Percentiles rank a stretch among this genome's conserved stretches.
These are phyloP conservation scores for Drosophila melanogaster DNA, from an alignment of 1,140 invertebrate species.

Conservation along the genomic window Release_6_plus_ISO1_MT NT_037436.4:11832001-11832500, in stretches of 20 bases:
- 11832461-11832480: slow-evolving; percentile 58
- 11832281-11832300: no score
- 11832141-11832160: slow-evolving; percentile 89
- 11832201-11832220: slow-evolving; percentile 49
- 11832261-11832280: no score
- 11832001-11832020: not conserved
- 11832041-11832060: slow-evolving; percentile 43
- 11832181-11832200: slow-evolving; percentile 62
- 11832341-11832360: no score
- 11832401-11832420: not conserved
- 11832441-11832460: slow-evolving; percentile 73
- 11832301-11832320: no score
- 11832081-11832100: slow-evolving; percentile 16
- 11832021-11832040: not conserved
- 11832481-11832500: not conserved
- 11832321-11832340: no score
- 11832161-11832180: slow-evolving; percentile 85
- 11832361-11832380: no score
- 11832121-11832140: slow-evolving; percentile 88
- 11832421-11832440: slow-evolving; percentile 31
- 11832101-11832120: slow-evolving; percentile 46
- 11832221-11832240: slow-evolving; percentile 60
- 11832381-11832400: no score
- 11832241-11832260: slow-evolving; percentile 38
- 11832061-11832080: slow-evolving; percentile 67